These are phyloP conservation scores for Radopholus similis DNA, from an alignment of 1,140 invertebrate genomes.

Conservation along the genomic window DNA sequence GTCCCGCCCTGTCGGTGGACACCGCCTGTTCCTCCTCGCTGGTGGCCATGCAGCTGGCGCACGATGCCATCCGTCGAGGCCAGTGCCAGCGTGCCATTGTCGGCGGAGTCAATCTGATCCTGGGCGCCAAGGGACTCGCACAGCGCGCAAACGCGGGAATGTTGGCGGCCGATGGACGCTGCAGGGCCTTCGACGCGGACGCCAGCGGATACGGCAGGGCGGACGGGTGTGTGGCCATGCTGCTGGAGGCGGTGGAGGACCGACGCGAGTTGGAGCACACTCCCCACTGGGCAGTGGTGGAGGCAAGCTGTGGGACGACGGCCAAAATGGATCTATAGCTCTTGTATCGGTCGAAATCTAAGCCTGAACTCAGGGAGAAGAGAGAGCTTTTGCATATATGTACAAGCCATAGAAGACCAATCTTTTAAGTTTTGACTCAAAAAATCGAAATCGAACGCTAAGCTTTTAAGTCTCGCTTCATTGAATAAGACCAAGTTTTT, in stretches of 20 bases:
- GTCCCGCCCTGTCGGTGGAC: slow-evolving; percentile 86
- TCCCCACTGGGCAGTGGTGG: background rate
- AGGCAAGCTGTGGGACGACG: background rate
- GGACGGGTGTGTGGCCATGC: slow-evolving; percentile 51
- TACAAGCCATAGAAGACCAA: too few relatives aligned
- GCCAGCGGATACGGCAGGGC: slow-evolving; percentile 62
- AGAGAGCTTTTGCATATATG: too few relatives aligned
- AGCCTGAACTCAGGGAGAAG: too few relatives aligned
- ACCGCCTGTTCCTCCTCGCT: slow-evolving; percentile 91
- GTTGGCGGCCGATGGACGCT: slow-evolving; percentile 80
- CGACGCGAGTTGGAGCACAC: background rate
- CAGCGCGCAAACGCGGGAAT: slow-evolving; percentile 85
- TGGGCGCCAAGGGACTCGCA: slow-evolving; percentile 79
- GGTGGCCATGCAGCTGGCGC: slow-evolving; percentile 77
- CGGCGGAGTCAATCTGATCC: slow-evolving; percentile 76
- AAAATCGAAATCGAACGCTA: too few relatives aligned
- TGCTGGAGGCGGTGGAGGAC: slow-evolving; percentile 21
- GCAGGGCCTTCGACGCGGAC: slow-evolving; percentile 82
- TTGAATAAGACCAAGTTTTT: too few relatives aligned
- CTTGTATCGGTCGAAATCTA: background rate
- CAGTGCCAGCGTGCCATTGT: slow-evolving; percentile 88
- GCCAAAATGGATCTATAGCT: background rate
- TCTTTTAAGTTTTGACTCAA: too few relatives aligned
- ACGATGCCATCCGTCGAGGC: slow-evolving; percentile 74
- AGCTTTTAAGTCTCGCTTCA: too few relatives aligned